A percentile compares a stretch with the other conserved stretches of the same genome.
These are phyloP conservation scores for Syrista parreyssii DNA, from an alignment of 2,888 invertebrate species.

Conservation along the genomic window DNA sequence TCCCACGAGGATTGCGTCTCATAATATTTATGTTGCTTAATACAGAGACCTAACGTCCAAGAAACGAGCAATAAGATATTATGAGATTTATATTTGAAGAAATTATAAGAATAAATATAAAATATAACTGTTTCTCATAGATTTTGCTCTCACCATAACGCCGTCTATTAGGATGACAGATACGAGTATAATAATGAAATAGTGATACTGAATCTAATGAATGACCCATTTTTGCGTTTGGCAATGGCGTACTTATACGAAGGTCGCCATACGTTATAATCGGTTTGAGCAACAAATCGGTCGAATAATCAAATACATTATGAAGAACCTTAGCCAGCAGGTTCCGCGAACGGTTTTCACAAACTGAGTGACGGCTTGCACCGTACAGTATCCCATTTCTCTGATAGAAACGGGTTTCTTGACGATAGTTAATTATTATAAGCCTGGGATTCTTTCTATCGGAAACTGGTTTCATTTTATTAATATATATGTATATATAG, in stretches of 20 bases:
- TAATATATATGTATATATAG: background rate
- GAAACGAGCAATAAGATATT: background rate
- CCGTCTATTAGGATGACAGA: background rate
- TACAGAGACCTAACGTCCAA: background rate
- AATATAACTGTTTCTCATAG: background rate
- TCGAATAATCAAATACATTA: background rate
- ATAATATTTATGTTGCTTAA: background rate
- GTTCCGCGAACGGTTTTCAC: background rate
- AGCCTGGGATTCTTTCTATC: background rate
- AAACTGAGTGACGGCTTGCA: background rate
- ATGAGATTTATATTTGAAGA: background rate
- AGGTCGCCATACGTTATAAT: background rate
- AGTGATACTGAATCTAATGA: background rate
- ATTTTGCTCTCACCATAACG: background rate
- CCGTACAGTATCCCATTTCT: background rate
- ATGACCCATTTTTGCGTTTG: background rate
- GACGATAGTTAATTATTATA: background rate
- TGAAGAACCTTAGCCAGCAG: background rate
- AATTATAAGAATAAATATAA: background rate
- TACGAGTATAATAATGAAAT: background rate
- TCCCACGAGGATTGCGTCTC: background rate
- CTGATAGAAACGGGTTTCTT: background rate
- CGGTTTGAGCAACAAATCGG: background rate
- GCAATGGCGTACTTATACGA: background rate
- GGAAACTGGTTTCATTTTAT: conserved; percentile 7